A percentile compares a stretch with the other conserved stretches of the same genome.
These are phyloP conservation scores for Aphelenchoides besseyi DNA, from an alignment of 1,140 invertebrate species.

Conservation along the genomic window DNA sequence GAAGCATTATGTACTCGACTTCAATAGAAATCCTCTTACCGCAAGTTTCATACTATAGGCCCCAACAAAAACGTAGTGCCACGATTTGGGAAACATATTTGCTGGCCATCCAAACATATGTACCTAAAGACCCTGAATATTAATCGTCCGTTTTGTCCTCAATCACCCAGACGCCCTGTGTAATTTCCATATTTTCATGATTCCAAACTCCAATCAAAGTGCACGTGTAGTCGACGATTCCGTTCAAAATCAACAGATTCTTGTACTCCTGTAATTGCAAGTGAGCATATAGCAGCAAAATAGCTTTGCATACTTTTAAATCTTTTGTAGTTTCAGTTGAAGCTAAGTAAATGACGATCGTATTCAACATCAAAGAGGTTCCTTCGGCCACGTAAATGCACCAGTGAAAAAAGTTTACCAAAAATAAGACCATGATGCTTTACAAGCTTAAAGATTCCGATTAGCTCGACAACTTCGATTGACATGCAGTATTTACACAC, in stretches of 20 bases:
- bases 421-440: not conserved
- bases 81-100: not conserved
- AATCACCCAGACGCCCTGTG: not conserved
- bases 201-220: not conserved
- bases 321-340: conserved; percentile 6
- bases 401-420: not conserved
- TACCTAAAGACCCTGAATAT: not conserved
- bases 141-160: not conserved
- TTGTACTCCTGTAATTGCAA: conserved; percentile 6
- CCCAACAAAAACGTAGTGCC: not conserved
- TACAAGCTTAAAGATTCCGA: too few relatives aligned
- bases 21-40: too few relatives aligned
- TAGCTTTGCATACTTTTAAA: not conserved
- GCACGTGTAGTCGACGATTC: conserved; percentile 12
- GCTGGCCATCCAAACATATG: not conserved
- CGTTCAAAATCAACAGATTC: not conserved
- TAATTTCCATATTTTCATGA: conserved; percentile 1
- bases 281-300: not conserved
- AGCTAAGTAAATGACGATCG: not conserved
- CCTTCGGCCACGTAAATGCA: not conserved
- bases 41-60: not conserved
- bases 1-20: too few relatives aligned
- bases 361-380: not conserved
- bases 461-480: not conserved
- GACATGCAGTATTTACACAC: not conserved